Base-by-base conservation (phyloP, 1,140 invertebrate species). In the Lordiphosa mommai region DNA sequence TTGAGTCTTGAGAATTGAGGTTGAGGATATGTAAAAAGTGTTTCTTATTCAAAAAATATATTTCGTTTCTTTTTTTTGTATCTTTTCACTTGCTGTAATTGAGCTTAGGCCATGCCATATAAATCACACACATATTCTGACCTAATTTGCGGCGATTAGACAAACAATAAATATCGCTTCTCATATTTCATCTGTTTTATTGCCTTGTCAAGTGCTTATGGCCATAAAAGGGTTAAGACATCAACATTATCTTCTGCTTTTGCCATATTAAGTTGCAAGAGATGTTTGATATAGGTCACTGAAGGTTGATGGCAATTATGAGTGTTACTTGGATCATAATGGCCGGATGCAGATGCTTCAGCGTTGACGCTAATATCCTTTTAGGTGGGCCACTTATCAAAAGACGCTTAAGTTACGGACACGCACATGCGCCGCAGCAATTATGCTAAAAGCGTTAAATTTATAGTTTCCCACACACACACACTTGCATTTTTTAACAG, bases 391-490 rank as follows among this genome's bases (percentile, higher is more conserved):
- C 77, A 80, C 76, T 68, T 77, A 80, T 80, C 76, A 80, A 77
- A 80, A 23, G 20, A 63, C 76, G 77, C 61, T 63, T 30, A 52
- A n/a, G 40, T 51, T 46, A 16, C 49, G n/a, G 27, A 66, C 76
- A 70, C 71, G 71, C 74, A 80, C 76, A 79, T 74, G 71, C 70
- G 61, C 50, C 9, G 17, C 61, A 59, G 67, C 72, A 84, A 82
- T 82, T 82, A 82, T 82, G 77, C 68, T 84, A 82, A 82, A 84
- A 82, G 77, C 72, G 72, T 77, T 64, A 74, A 82, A 82, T 82
- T 82, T 82, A 82, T 82, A 84, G 77, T 84, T 84, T 56, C 47
- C 67, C 72, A 57, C 38, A 56, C 60, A 49, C 59, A 40, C 37
- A 20, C 29, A 14, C 30, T 41, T 20, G 30, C 12, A 2, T 14